Evolutionary conservation across 2,888 invertebrate genomes (phyloP).

Genomic region (Lepetodrilus schrolli): DNA sequence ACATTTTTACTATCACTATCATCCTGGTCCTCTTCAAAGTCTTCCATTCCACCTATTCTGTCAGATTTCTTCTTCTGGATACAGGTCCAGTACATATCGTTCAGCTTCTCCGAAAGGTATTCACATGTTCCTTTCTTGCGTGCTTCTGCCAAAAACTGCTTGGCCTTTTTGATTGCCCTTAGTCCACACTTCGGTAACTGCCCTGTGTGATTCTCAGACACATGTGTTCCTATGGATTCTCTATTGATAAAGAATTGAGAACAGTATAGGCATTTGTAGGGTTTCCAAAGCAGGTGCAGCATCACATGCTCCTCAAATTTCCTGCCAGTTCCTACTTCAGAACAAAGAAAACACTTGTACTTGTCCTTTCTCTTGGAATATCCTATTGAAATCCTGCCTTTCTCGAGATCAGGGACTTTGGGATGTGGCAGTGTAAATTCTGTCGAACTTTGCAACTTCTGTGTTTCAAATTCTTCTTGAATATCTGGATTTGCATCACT

Average conservation of each 20-base stretch:
- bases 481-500: too few relatives aligned
- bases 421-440: too few relatives aligned
- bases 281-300: conserved; percentile 4
- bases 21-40: too few relatives aligned
- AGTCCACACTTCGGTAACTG: neutral
- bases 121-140: neutral
- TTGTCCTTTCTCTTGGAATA: neutral
- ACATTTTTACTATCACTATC: too few relatives aligned
- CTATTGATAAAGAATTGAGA: neutral
- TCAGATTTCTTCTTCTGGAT: neutral
- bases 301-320: conserved; percentile 25
- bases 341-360: conserved; percentile 1
- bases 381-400: neutral
- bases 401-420: too few relatives aligned
- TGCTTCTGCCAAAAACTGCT: neutral
- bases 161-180: conserved; percentile 8
- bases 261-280: conserved; percentile 24
- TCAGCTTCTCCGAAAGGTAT: neutral
- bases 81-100: conserved; percentile 17
- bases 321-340: neutral
- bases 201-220: neutral
- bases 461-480: too few relatives aligned
- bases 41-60: too few relatives aligned
- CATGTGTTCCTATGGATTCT: neutral
- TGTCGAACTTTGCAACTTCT: too few relatives aligned